Base-by-base conservation (phyloP, 2,113 vertebrate genomes). In the Macrotis lagotis region DNA sequence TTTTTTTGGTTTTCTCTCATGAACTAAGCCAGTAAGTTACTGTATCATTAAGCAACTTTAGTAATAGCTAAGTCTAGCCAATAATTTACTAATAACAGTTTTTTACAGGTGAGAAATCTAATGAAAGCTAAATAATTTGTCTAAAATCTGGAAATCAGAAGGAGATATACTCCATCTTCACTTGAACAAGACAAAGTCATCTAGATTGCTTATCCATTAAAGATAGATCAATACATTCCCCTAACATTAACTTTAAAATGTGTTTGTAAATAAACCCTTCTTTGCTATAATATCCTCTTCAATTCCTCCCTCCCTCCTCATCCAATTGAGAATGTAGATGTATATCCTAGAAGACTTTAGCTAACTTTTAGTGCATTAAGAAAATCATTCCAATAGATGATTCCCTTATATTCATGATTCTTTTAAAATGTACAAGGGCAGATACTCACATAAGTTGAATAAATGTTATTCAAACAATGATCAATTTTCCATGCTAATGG, bases 391-490 rank as follows among this genome's bases (percentile, higher is more conserved):
- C 97, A 91, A 93, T 95, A 94, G 90, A 92, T 94, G 90, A 90
- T 97, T 97, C 95, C 88, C 94, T 94, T 94, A 93, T 94, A 96
- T 95, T 96, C 97, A 96, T 51, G 48, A 91, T 94, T 96, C 66
- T 97, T 95, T 90, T 3, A 96, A 97, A 97, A 96, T 96, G 96
- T 96, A 96, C 74, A 93, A 97, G 97, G 28, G 96, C 96, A 98
- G 95, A 92, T 97, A 96, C 97, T 96, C n/a, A n/a, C n/a, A 95
- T 96, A 44, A 94, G 96, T 94, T 92, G 96, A 97, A 97, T 97
- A 97, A 97, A 96, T 97, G 96, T 96, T 95, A 97, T 95, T 97
- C 96, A 97, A 95, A 96, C 96, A 98, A 97, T 98, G 96, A 96
- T 94, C 97, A 97, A 96, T 98, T 98, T 96, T 90, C 96, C 96